A percentile compares a stretch with the other conserved stretches of the same genome.
phyloP scores from a whole-genome alignment of 2,113 vertebrate genomes.

The Tychaedon coryphoeus region DNA sequence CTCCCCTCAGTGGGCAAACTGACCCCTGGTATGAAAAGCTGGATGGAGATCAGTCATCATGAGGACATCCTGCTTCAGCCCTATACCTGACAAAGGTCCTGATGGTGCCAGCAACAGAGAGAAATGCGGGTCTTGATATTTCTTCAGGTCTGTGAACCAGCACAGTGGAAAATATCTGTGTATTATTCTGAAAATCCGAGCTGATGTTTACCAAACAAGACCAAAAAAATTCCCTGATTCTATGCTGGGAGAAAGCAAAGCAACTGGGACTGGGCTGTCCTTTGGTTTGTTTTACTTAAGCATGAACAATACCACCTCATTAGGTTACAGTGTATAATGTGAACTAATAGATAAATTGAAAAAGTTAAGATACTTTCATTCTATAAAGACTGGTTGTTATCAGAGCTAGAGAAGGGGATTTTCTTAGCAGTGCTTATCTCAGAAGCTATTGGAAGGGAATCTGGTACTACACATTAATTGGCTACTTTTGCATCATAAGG shows the following conservation, averaged over 20 bases:
- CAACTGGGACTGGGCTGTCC: background rate
- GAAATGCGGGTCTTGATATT: background rate
- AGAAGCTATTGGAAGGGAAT: background rate
- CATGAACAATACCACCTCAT: background rate
- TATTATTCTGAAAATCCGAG: background rate
- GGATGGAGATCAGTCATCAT: background rate
- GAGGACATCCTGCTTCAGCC: background rate
- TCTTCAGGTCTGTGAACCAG: background rate
- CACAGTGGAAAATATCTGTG: background rate
- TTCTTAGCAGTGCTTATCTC: background rate
- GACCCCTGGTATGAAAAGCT: accelerated
- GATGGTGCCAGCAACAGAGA: background rate
- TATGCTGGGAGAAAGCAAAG: background rate
- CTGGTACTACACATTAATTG: background rate
- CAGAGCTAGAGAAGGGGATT: background rate
- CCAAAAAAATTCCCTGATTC: background rate
- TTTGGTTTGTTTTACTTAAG: background rate
- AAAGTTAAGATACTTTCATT: background rate
- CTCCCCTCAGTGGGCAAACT: background rate
- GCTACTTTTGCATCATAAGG: slow-evolving; percentile 17
- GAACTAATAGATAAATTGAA: background rate
- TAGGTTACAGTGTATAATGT: background rate
- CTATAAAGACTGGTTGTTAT: background rate
- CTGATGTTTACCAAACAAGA: accelerated
- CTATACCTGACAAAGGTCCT: background rate